These are phyloP conservation scores for Lota lota DNA, from an alignment of 2,113 vertebrate species.

Conservation along the genomic window DNA sequence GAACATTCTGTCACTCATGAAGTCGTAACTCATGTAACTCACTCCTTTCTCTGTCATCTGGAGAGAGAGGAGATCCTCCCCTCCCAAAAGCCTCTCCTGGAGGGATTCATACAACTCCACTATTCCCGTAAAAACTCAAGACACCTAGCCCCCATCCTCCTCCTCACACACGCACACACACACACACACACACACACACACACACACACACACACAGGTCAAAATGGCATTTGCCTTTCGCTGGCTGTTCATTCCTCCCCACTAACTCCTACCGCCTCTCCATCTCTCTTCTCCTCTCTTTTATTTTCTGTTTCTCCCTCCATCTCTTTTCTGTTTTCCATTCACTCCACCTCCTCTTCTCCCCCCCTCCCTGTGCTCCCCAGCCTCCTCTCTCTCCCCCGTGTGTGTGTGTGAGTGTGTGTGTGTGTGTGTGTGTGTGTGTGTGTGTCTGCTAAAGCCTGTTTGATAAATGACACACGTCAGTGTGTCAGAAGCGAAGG, in stretches of 20 bases:
- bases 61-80: conserved; percentile 56
- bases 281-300: conserved; percentile 39
- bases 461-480: conserved; percentile 99
- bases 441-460: conserved; percentile 81
- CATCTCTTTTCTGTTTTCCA: conserved; percentile 33
- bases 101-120: conserved; percentile 51
- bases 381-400: conserved; percentile 48
- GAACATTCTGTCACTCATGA: conserved; percentile 66
- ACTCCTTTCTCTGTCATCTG: conserved; percentile 58
- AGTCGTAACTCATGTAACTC: conserved; percentile 62
- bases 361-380: conserved; percentile 53
- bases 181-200: conserved; percentile 11
- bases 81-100: conserved; percentile 48
- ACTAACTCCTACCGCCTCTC: conserved; percentile 11
- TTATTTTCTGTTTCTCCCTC: conserved; percentile 51
- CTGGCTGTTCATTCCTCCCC: conserved; percentile 28
- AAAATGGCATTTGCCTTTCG: conserved; percentile 13
- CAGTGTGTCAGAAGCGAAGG: conserved; percentile 96
- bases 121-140: conserved; percentile 51
- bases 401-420: conserved; percentile 64
- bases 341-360: conserved; percentile 28
- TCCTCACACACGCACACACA: background rate
- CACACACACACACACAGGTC: conserved; percentile 24
- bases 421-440: conserved; percentile 70
- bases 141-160: background rate